phyloP scores from a whole-genome alignment of 2,888 invertebrate species.

The Apamea epomidion region DNA sequence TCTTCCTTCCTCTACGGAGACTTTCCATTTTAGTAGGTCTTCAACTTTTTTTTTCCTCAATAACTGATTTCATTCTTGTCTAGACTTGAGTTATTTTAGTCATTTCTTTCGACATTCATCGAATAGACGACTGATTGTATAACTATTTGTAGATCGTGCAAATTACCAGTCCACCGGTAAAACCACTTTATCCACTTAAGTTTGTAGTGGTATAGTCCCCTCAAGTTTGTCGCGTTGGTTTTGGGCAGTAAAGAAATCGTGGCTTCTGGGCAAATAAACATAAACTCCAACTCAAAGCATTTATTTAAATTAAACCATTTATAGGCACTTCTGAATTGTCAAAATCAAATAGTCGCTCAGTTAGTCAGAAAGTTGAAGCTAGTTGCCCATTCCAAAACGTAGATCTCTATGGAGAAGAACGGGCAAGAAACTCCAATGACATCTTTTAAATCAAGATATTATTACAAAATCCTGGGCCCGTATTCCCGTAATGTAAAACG shows the following conservation, averaged over 20 bases:
- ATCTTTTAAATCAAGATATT: too few species aligned
- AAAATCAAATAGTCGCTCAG: too few species aligned
- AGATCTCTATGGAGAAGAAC: too few species aligned
- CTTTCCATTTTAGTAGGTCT: not conserved
- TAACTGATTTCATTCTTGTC: not conserved
- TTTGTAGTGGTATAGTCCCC: not conserved
- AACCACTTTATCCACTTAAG: constrained; percentile 9
- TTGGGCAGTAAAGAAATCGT: not conserved
- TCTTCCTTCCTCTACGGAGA: not conserved
- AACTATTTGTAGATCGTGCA: constrained; percentile 17
- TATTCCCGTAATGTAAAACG: too few species aligned
- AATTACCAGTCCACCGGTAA: constrained; percentile 8
- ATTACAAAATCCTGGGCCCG: too few species aligned
- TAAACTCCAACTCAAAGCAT: too few species aligned
- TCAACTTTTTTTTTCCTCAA: not conserved
- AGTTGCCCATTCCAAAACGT: too few species aligned
- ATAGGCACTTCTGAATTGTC: too few species aligned
- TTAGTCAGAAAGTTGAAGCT: too few species aligned
- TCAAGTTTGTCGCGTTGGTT: constrained; percentile 5
- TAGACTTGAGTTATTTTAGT: not conserved
- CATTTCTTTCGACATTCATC: not conserved
- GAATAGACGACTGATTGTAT: not conserved
- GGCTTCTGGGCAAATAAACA: not conserved
- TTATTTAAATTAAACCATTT: too few species aligned
- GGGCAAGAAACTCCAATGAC: too few species aligned